Base-by-base conservation (phyloP, 2,113 vertebrate species). In the Numenius arquata region DNA sequence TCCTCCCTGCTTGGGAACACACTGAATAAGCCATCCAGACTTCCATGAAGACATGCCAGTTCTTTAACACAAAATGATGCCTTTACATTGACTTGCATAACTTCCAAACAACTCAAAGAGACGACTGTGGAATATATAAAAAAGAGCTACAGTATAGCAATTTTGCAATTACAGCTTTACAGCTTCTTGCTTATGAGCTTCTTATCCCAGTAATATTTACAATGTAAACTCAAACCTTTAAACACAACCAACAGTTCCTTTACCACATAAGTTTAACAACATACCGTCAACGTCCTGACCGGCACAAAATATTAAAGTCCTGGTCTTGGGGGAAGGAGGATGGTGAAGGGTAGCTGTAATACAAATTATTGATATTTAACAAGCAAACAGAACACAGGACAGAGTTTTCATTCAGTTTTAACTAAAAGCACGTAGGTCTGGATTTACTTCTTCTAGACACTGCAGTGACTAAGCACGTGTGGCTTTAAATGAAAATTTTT, bases 41-140 rank as follows among this genome's bases (percentile, higher is more conserved):
- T 16, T 21, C 36, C 63, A 72, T 0, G 2, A n/a, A 73, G n/a
- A 55, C 3, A 1, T 7, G 8, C 3, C 34, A 38, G 7, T 26
- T 56, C 43, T 63, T 89, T 8, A 68, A n/a, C 15, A 14, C 8
- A 43, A 75, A 62, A 13, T 4, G 2, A 34, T 30, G 32, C 19
- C 29, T 27, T 8, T 45, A 20, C 40, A 19, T 30, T 68, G 58
- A 15, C 43, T 73, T 36, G 13, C 4, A 16, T 13, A 25, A 17
- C 50, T 74, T 88, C 36, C 65, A 43, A 78, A 36, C 45, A 50
- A 61, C 36, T 32, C 84, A 47, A 5, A 66, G n/a, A 67, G 32
- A n/a, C 5, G 2, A 55, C 22, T 0, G 2, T 2, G 1, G 41
- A 66, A 66, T 48, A 34, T 4, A 58, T 38, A 29, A 47, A 85